phyloP scores from a whole-genome alignment of 2,888 invertebrate genomes.

The Acanthococcus lagerstroemiae region DNA sequence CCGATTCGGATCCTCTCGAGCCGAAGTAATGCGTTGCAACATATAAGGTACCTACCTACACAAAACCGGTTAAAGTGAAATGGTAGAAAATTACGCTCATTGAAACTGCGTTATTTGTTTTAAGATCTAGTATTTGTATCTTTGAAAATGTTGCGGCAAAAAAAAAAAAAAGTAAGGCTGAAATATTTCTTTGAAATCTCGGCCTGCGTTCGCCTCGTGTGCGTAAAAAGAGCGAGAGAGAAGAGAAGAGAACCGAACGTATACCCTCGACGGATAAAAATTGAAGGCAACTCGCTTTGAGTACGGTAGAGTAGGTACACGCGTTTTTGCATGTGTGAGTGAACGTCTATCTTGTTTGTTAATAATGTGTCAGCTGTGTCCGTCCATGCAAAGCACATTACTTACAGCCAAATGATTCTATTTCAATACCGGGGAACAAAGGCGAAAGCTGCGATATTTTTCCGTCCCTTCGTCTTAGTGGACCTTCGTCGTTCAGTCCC shows the following conservation, averaged over 20 bases:
- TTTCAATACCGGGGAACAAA: conserved; percentile 45
- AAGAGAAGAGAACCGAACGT: background rate
- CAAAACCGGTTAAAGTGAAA: too few relatives aligned
- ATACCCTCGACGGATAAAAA: background rate
- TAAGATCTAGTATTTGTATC: too few relatives aligned
- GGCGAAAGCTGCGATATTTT: conserved; percentile 31
- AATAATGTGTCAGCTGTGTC: conserved; percentile 41
- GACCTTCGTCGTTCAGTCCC: too few relatives aligned
- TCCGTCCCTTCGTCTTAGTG: conserved; percentile 21
- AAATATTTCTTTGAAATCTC: too few relatives aligned
- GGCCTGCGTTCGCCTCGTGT: background rate
- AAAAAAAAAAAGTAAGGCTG: too few relatives aligned
- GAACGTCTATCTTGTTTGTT: conserved; percentile 34
- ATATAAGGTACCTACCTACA: too few relatives aligned
- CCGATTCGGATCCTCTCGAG: too few relatives aligned
- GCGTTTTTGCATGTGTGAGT: conserved; percentile 26
- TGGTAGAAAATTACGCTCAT: too few relatives aligned
- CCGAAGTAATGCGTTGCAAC: too few relatives aligned
- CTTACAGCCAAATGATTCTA: conserved; percentile 61
- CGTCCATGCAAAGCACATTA: conserved; percentile 49
- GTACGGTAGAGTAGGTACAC: conserved; percentile 15
- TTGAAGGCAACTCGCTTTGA: background rate
- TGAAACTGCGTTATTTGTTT: too few relatives aligned
- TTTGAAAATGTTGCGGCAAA: too few relatives aligned
- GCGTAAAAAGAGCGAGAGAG: background rate